These are phyloP conservation scores for Lamproptera curius DNA, from an alignment of 2,888 invertebrate genomes.

Conservation along the genomic window DNA sequence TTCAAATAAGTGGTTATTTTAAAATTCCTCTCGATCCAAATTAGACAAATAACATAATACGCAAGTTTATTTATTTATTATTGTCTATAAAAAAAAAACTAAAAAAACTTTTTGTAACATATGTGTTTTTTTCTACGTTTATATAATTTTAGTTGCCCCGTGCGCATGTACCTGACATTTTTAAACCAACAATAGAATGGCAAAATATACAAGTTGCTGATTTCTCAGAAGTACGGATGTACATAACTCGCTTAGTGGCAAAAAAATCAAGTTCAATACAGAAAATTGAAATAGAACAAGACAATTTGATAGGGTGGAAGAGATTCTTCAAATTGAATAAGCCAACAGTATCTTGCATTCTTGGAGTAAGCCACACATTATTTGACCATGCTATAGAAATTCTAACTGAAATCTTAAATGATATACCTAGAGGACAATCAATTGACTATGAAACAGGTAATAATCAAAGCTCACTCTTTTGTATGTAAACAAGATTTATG, in stretches of 20 bases:
- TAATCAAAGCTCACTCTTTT: too few relatives aligned
- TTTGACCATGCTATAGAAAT: slow-evolving; percentile 51
- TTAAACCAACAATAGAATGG: slow-evolving; percentile 79
- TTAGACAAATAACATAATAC: too few relatives aligned
- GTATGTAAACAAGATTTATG: too few relatives aligned
- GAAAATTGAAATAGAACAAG: slow-evolving; percentile 34
- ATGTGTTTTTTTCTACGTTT: too few relatives aligned
- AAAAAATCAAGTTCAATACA: slow-evolving; percentile 39
- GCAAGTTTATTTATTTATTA: too few relatives aligned
- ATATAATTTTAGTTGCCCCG: slow-evolving; percentile 39
- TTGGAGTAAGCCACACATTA: slow-evolving; percentile 44
- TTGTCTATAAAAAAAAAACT: too few relatives aligned
- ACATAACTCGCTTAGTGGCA: slow-evolving; percentile 53
- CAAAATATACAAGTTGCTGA: slow-evolving; percentile 82
- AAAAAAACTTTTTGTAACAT: too few relatives aligned
- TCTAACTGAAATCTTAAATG: slow-evolving; percentile 42
- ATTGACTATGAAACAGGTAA: slow-evolving; percentile 59
- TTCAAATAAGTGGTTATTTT: too few relatives aligned
- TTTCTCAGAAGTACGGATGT: slow-evolving; percentile 80
- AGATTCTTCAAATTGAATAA: slow-evolving; percentile 46
- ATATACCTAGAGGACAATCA: slow-evolving; percentile 48
- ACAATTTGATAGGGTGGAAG: slow-evolving; percentile 41
- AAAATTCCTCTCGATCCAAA: too few relatives aligned
- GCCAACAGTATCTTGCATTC: slow-evolving; percentile 54
- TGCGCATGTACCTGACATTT: slow-evolving; percentile 43